These are phyloP conservation scores for Sitta carolinensis DNA, from an alignment of 2,797 vertebrate genomes.

Conservation along the genomic window DNA sequence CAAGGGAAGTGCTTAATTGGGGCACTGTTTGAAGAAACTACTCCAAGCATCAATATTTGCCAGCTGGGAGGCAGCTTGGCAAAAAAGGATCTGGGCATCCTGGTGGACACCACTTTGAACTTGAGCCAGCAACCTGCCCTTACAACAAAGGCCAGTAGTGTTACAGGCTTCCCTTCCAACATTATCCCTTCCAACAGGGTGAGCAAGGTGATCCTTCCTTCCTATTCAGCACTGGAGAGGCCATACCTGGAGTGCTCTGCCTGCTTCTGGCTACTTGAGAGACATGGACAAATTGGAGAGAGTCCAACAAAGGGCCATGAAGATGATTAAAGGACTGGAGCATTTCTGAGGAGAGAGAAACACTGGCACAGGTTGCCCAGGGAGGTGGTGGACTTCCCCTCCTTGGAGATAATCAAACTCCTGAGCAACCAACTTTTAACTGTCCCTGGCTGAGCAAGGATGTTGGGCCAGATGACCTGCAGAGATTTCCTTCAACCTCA, in stretches of 20 bases:
- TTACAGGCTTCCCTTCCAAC: not conserved
- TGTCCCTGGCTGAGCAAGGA: not conserved
- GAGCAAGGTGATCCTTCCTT: not conserved
- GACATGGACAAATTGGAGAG: not conserved
- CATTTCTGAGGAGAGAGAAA: not conserved
- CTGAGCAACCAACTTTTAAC: not conserved
- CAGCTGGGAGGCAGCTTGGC: not conserved
- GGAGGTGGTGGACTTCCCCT: not conserved
- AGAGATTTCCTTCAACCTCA: not conserved
- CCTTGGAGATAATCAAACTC: not conserved
- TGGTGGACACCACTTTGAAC: not conserved
- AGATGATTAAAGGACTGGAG: not conserved
- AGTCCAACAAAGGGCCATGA: not conserved
- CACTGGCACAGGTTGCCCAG: not conserved
- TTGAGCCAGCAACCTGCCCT: rapidly evolving
- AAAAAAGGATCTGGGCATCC: not conserved
- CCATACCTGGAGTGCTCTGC: not conserved
- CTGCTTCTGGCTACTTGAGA: not conserved
- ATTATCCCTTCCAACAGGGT: not conserved
- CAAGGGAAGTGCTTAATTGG: not conserved
- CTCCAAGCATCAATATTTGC: not conserved
- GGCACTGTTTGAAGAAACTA: not conserved
- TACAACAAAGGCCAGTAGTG: not conserved
- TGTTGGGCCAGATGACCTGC: not conserved
- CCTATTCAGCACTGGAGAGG: not conserved